Conservation (phyloP, 2,888 invertebrate genomes). For the Cristatella mucedo region DNA sequence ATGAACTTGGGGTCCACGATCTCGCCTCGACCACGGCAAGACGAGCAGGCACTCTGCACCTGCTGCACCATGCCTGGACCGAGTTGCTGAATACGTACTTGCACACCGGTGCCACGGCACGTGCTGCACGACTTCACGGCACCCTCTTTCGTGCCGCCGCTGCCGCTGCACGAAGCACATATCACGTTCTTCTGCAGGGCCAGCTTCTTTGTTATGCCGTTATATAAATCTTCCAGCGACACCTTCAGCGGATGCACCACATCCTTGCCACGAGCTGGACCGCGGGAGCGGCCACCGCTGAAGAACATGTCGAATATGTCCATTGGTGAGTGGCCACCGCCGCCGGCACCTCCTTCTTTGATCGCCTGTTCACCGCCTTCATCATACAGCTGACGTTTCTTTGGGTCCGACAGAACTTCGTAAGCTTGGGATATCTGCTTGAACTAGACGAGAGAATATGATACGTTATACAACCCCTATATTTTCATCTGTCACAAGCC, state of each 20-base stretch:
- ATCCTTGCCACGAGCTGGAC: conserved; percentile 55
- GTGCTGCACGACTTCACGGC: conserved; percentile 65
- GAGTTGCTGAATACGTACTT: too few relatives aligned
- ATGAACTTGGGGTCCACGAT: conserved; percentile 56
- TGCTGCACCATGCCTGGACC: conserved; percentile 74
- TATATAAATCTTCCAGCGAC: conserved; percentile 80
- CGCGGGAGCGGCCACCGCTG: conserved; percentile 37
- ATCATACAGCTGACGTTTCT: conserved; percentile 80
- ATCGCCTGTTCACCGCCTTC: conserved; percentile 86
- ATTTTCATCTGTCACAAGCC: too few relatives aligned
- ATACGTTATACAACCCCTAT: too few relatives aligned
- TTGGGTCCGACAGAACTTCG: conserved; percentile 83
- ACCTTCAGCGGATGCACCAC: conserved; percentile 75
- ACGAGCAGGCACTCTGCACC: conserved; percentile 67
- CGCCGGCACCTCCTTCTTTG: conserved; percentile 59
- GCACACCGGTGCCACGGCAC: conserved; percentile 75
- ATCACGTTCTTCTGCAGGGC: conserved; percentile 85
- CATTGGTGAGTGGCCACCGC: conserved; percentile 74
- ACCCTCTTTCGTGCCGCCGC: conserved; percentile 76
- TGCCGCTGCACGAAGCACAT: conserved; percentile 85
- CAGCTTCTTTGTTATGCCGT: conserved; percentile 76
- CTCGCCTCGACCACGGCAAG: conserved; percentile 61
- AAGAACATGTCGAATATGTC: conserved; percentile 98
- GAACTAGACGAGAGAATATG: conserved; percentile 46
- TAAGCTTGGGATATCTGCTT: conserved; percentile 94